Percentiles rank a stretch among this genome's conserved stretches.
Evolutionary conservation across 2,113 vertebrate genomes (phyloP).

Genomic region (Prietella phreatophila): DNA sequence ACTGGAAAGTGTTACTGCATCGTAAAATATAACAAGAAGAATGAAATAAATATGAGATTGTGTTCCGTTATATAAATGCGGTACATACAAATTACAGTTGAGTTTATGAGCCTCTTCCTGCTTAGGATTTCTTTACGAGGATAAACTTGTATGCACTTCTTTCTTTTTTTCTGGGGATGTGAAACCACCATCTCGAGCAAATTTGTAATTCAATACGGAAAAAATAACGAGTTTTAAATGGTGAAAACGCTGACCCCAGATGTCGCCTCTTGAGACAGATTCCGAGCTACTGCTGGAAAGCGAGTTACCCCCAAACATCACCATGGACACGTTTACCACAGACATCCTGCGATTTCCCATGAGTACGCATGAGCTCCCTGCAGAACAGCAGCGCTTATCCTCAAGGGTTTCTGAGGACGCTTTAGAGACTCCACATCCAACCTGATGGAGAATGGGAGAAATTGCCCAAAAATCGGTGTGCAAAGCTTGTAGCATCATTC

Average conservation of each 20-base stretch:
- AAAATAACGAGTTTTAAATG: not conserved
- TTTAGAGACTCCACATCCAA: not conserved
- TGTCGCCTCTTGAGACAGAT: conserved; percentile 55
- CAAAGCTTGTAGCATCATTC: too few species aligned
- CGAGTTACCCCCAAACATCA: conserved; percentile 82
- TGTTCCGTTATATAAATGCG: not conserved
- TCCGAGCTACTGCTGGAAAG: conserved; percentile 68
- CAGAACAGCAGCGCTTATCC: conserved; percentile 12
- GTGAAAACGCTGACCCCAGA: not conserved
- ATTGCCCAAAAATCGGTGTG: too few species aligned
- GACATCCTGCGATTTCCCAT: conserved; percentile 80
- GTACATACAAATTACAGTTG: not conserved
- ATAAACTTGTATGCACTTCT: not conserved
- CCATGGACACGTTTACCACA: conserved; percentile 74
- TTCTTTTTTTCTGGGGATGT: not conserved
- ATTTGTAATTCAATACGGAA: not conserved
- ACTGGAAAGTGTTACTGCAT: not conserved
- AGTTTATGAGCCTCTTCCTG: not conserved
- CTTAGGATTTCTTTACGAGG: not conserved
- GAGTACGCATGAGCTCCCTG: conserved; percentile 11
- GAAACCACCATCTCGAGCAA: not conserved
- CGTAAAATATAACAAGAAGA: not conserved
- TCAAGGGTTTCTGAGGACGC: not conserved
- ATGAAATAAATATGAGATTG: not conserved
- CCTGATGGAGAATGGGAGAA: too few species aligned